Evolutionary conservation across 92 coral and sea anemone species (phyloP), one percentile per base, ranked within the genome.

Genomic region (Paragorgia papillata): DNA sequence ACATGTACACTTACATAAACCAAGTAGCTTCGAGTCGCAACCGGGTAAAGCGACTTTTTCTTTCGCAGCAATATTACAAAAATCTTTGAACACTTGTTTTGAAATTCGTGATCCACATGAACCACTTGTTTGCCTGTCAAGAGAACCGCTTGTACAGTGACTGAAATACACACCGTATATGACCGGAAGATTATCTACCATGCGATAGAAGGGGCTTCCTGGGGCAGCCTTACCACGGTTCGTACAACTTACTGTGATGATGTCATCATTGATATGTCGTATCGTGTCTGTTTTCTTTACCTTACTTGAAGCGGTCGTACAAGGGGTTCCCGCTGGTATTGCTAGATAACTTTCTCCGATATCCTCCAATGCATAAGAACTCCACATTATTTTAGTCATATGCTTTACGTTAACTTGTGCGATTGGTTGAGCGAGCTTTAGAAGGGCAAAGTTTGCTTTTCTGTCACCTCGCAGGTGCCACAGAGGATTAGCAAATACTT

Each of bases 301-400:
- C 9, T 50, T 44, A 14, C 48, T 44, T 27, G 75, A 68, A 3
- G 75, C 75, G 24, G 75, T 68, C 57, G 9, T 1, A 30, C 75
- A 68, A 18, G 55, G 9, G 0, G 59, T 27, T 12, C 40, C 21
- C 14, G 15, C 57, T 12, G 75, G 75, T 15, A 22, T n/a, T 34
- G 59, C 75, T 9, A 68, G 21, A 46, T 0, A 68, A 49, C 75
- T 68, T 43, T 68, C 75, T 24, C 59, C 75, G 9, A 68, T 50
- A 25, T 68, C 75, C 25, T 68, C 75, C 17, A 68, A 41, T 13
- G 59, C 75, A 26, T 68, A 68, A 1, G 75, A 32, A 68, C 75
- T 68, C 75, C 75, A 68, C 0, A 41, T 21, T 35, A 68, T 18
- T 15, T 26, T 10, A 0, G 22, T 1, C 18, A 68, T 7, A 12